These are phyloP conservation scores for Scrobipalpa costella DNA, from an alignment of 2,888 invertebrate species.

Conservation along the genomic window DNA sequence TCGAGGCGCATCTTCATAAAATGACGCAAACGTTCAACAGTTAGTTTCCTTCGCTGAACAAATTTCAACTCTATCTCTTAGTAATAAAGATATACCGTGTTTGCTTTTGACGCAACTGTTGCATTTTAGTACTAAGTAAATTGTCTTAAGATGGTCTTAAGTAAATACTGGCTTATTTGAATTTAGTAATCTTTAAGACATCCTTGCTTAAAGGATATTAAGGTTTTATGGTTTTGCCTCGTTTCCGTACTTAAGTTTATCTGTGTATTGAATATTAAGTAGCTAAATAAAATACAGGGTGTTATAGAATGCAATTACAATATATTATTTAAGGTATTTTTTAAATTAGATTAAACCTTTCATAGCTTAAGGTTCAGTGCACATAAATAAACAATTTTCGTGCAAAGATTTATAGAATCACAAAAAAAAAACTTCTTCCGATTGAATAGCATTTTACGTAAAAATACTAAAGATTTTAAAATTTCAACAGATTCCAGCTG, in stretches of 20 bases:
- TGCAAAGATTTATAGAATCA: too few species aligned
- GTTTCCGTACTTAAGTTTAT: too few species aligned
- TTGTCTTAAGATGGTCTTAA: not conserved
- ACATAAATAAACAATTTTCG: too few species aligned
- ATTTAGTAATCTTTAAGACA: conserved; percentile 5
- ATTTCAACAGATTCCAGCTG: too few species aligned
- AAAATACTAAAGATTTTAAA: too few species aligned
- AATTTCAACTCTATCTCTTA: not conserved
- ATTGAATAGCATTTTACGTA: too few species aligned
- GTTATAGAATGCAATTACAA: not conserved
- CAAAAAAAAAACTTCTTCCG: too few species aligned
- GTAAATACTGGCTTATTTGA: not conserved
- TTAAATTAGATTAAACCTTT: too few species aligned
- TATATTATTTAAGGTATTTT: too few species aligned
- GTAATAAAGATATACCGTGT: not conserved
- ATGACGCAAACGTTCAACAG: not conserved
- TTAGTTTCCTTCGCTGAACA: not conserved
- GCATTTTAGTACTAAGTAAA: not conserved
- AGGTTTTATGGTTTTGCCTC: too few species aligned
- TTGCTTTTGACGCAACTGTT: not conserved
- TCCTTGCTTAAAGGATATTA: not conserved
- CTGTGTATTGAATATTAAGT: too few species aligned
- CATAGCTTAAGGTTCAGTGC: too few species aligned
- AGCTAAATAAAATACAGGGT: not conserved
- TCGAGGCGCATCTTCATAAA: conserved; percentile 13